Evolutionary conservation across 2,797 vertebrate species (phyloP), one percentile per base, ranked within the genome.

Genomic region (Pantherophis alleghaniensis): DNA sequence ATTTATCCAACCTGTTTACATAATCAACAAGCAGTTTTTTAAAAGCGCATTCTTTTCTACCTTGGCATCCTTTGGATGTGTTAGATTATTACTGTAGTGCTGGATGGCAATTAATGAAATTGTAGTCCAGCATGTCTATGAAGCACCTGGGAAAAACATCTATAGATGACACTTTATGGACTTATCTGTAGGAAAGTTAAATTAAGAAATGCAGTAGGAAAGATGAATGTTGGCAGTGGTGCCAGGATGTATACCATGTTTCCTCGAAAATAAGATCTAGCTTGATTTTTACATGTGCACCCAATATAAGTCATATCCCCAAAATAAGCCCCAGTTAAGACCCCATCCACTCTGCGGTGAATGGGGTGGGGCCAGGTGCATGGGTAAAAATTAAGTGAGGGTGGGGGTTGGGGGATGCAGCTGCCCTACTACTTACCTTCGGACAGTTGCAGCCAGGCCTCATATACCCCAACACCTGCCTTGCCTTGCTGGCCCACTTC

Each of bases 161-260:
- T 74, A 37, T 20, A 37, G 32, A 37, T 1, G 90, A 93, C 94
- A 92, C 88, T 28, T 7, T 37, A 24, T 88, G 24, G 91, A 83
- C 92, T 94, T 22, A 20, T 90, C 91, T 94, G n/a, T 51, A 56
- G 12, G 32, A 86, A 94, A 89, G 2, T 53, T 96, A 90, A 91
- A 92, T 63, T 87, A 96, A 92, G 91, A 91, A 94, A 86, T 91
- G 61, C 59, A 95, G 91, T 90, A 90, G 14, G 6, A 6, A 79
- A 86, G 66, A 66, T 63, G 88, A 83, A 20, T 47, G 14, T 18
- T 61, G 79, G 47, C 26, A 94, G 0, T 2, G 0, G 24, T 95
- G 95, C 96, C 96, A 96, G 93, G 93, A 90, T 91, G 79, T 0
- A 0, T 93, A 92, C 13, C 55, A 56, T 56, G 3, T 4, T 56